Base-by-base conservation (phyloP, 2,113 vertebrate species). In the Odocoileus hemionus region DNA sequence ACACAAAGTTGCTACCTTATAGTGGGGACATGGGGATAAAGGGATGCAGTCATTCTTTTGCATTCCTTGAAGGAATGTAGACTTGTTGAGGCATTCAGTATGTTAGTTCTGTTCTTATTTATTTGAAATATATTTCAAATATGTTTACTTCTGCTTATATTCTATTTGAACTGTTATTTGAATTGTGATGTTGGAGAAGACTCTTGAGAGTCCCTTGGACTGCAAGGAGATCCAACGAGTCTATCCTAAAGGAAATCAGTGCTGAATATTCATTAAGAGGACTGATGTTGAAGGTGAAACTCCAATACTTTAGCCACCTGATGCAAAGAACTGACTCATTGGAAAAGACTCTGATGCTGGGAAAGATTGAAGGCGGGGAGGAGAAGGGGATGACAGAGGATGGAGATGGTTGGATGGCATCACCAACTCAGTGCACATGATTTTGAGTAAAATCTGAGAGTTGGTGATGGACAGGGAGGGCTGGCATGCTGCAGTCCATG, bases 401-500 rank as follows among this genome's bases (percentile, higher is more conserved):
- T 70, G n/a, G n/a, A 70, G 67, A 39, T 70, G 67, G n/a, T 12
- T 70, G n/a, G 67, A 70, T 70, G n/a, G 19, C n/a, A 70, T 70
- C 67, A 70, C 10, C 1, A 19, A 70, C 67, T 70, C n/a, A 39
- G 3, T 39, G n/a, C 2, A 70, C 67, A 23, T 36, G 19, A 39
- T 5, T 70, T 39, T 39, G n/a, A 39, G n/a, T 70, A 39, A 39
- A 70, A 2, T 70, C 19, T 3, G 19, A n/a, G n/a, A 70, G n/a
- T 23, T 39, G 10, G n/a, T 70, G 67, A 39, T 23, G 67, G 67
- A 70, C 67, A 39, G 10, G 5, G n/a, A 70, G 67, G 19, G 5
- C n/a, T 70, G 10, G 67, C 8, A 5, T 39, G 11, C 0, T 1
- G 2, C n/a, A 70, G n/a, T 70, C n/a, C 67, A 39, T 6, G 19